Base-by-base conservation (phyloP, 35 echinoderm and acorn worm genomes). In the Strongylocentrotus purpuratus region DNA sequence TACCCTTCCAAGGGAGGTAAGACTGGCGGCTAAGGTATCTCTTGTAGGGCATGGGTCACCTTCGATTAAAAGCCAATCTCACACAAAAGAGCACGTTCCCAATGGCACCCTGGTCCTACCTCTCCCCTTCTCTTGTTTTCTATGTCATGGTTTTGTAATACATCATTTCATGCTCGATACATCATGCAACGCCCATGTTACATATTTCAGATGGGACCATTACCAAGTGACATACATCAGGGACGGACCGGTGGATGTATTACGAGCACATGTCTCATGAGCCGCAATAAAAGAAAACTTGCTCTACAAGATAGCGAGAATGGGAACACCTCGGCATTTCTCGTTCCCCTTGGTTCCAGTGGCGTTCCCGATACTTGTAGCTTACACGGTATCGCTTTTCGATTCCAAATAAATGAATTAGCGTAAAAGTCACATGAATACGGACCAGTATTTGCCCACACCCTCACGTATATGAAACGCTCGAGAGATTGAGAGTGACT, bases 351-450 rank as follows among this genome's bases (percentile, higher is more conserved):
- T 15, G 22, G 22, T 78, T 78, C 22, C 28, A 78, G 65, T 22
- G 65, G 65, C 25, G 20, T 2, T 78, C 20, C 65, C 20, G 20
- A 78, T 78, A 78, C 65, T 78, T 78, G 65, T 78, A 78, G 65
- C 28, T 78, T 28, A n/a, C 65, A 78, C 28, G 22, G 20, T 78
- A n/a, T 78, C 65, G 7, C 65, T 78, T 78, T 78, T 78, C 65
- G 28, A 78, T 78, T 78, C 65, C 65, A 78, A 78, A 78, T 78
- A 78, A 78, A 78, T 78, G 65, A 78, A 78, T 78, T 78, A 78
- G 20, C 65, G 65, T 78, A 78, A 78, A 78, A 78, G 65, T 78
- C 65, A 78, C 65, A 78, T 78, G 65, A 78, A 78, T 78, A n/a
- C 65, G 28, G 20, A 22, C 65, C 20, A 78, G 65, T 78, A n/a